These are phyloP conservation scores for Ceyx erithaca DNA, from an alignment of 2,797 vertebrate species.

Conservation along the genomic window DNA sequence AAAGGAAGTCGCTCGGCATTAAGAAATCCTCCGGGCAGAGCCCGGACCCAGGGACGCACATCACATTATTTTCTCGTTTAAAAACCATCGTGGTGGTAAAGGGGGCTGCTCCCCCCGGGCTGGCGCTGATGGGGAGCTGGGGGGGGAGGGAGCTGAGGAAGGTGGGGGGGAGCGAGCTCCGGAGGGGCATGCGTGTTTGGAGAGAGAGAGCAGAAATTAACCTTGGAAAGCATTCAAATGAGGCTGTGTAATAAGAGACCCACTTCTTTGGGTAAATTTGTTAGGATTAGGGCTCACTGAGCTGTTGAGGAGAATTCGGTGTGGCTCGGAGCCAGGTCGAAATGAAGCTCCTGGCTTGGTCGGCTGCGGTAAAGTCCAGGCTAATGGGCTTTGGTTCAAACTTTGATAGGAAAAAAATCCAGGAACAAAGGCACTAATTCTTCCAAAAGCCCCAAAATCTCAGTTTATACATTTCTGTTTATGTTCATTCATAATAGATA, in stretches of 20 bases:
- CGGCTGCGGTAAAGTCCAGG: conserved; percentile 65
- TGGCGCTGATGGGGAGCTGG: background rate
- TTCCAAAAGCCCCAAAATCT: conserved; percentile 77
- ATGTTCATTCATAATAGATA: conserved; percentile 79
- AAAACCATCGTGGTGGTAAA: conserved; percentile 35
- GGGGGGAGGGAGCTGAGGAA: background rate
- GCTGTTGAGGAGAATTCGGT: conserved; percentile 72
- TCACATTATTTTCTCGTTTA: conserved; percentile 71
- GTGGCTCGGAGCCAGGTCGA: conserved; percentile 69
- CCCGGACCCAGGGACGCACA: conserved; percentile 9
- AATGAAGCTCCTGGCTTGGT: conserved; percentile 75
- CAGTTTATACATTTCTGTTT: conserved; percentile 79
- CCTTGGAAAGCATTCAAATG: conserved; percentile 76
- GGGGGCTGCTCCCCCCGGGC: background rate
- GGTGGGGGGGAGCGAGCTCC: background rate
- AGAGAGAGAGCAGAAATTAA: conserved; percentile 70
- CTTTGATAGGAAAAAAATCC: conserved; percentile 75
- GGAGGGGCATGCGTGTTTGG: conserved; percentile 1
- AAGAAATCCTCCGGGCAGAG: conserved; percentile 44
- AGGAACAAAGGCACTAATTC: conserved; percentile 79
- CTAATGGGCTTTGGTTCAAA: conserved; percentile 76
- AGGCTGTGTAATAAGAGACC: conserved; percentile 75
- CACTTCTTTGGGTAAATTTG: conserved; percentile 77
- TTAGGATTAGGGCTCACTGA: conserved; percentile 78
- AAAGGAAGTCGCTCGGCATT: conserved; percentile 62